Evolutionary conservation across 2,797 vertebrate species (phyloP).

Genomic region (Muscicapa striata): DNA sequence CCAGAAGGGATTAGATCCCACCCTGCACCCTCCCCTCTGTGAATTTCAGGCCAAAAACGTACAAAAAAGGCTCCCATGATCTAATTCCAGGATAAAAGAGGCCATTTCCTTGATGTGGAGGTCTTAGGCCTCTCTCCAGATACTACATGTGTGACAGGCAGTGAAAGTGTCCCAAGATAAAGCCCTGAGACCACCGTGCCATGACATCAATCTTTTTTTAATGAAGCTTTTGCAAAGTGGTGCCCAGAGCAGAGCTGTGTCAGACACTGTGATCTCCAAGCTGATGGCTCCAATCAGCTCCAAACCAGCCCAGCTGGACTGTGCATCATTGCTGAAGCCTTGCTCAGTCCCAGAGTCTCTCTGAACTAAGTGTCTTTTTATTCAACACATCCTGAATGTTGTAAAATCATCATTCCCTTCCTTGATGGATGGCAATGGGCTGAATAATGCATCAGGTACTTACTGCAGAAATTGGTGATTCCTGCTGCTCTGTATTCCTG

Average conservation of each 20-base stretch:
- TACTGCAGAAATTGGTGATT: constrained; percentile 97
- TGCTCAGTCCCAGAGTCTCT: neutral
- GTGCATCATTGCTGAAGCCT: neutral
- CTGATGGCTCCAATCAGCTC: neutral
- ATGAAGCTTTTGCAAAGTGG: neutral
- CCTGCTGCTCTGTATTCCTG: constrained; percentile 95
- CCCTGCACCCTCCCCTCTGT: neutral
- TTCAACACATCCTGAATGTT: neutral
- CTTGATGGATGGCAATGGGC: neutral
- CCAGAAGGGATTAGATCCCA: neutral
- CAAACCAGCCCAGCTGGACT: neutral
- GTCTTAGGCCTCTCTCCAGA: neutral
- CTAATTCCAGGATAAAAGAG: neutral
- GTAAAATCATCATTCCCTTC: neutral
- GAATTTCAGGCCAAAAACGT: neutral
- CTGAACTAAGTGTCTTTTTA: neutral
- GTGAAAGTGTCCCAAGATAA: neutral
- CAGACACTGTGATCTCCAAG: neutral
- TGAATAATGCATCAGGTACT: constrained; percentile 74
- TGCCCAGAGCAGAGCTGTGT: neutral
- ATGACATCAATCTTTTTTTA: neutral
- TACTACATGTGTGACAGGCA: neutral
- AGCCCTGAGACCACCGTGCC: neutral
- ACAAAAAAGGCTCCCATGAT: neutral
- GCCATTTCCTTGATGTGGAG: neutral